These are phyloP conservation scores for Diachasmimorpha longicaudata DNA, from an alignment of 1,140 invertebrate species.

Conservation along the genomic window DNA sequence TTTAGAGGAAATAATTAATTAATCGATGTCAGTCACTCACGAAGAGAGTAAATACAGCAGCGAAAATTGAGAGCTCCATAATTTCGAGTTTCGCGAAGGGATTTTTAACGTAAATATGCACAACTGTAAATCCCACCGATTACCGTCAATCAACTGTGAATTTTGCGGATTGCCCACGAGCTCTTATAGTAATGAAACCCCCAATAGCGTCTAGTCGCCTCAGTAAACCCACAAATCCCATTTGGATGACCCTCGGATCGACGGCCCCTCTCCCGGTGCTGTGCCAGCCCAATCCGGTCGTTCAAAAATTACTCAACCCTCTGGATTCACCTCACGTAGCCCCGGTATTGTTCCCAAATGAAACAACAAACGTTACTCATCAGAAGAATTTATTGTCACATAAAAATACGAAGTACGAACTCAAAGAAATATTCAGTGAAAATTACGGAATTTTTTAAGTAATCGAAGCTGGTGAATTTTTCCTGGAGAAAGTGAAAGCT, in stretches of 20 bases:
- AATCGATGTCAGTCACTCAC: constrained; percentile 38
- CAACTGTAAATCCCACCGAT: not conserved
- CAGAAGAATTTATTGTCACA: not conserved
- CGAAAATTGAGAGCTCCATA: constrained; percentile 6
- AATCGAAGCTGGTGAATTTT: no score
- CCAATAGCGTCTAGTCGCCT: constrained; percentile 31
- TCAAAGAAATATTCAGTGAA: no score
- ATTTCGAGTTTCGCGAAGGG: not conserved
- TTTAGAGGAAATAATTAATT: no score
- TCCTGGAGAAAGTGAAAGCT: no score
- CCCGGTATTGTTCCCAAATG: not conserved
- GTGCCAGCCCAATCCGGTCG: constrained; percentile 35
- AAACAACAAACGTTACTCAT: not conserved
- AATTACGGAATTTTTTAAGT: no score
- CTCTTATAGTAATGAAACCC: constrained; percentile 41
- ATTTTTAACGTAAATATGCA: not conserved
- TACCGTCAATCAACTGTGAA: not conserved
- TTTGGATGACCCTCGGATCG: not conserved
- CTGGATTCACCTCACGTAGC: not conserved
- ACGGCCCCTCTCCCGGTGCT: constrained; percentile 34
- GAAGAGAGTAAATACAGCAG: constrained; percentile 29
- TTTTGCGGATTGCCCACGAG: constrained; percentile 38
- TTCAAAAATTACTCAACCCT: constrained; percentile 41
- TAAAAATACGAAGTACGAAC: not conserved
- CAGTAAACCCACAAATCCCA: constrained; percentile 23